Conservation (phyloP, 2,888 invertebrate genomes). For the Cordilura impudica region DNA sequence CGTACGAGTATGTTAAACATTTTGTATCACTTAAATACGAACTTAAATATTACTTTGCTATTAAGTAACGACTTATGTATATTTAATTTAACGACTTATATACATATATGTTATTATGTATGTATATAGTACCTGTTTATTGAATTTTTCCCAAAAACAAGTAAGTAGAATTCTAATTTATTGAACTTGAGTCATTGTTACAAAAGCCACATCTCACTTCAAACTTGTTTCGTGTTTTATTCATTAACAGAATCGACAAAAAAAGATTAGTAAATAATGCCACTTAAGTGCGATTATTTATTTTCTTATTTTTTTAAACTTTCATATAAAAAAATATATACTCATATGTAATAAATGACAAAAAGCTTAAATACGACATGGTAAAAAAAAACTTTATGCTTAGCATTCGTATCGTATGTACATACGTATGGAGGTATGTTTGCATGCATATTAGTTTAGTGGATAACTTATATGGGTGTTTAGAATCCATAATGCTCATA, state of each 20-base stretch:
- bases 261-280: constrained; percentile 45
- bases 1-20: too few species aligned
- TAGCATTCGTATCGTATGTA: too few species aligned
- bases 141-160: too few species aligned
- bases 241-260: not conserved
- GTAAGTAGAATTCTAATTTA: not conserved
- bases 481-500: constrained; percentile 13
- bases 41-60: too few species aligned
- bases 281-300: constrained; percentile 53
- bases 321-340: not conserved
- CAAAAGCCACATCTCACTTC: not conserved
- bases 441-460: too few species aligned
- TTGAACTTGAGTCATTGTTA: not conserved
- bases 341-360: not conserved
- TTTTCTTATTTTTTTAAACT: not conserved
- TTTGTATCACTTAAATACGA: too few species aligned
- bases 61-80: too few species aligned
- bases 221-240: not conserved
- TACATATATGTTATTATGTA: too few species aligned
- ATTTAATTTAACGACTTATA: too few species aligned
- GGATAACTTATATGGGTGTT: constrained; percentile 4
- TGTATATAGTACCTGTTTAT: too few species aligned
- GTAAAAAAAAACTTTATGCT: not conserved
- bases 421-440: too few species aligned
- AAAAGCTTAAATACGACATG: not conserved